Evolutionary conservation across 2,888 invertebrate genomes (phyloP).

Genomic region (Pachycephus smyrnensis): DNA sequence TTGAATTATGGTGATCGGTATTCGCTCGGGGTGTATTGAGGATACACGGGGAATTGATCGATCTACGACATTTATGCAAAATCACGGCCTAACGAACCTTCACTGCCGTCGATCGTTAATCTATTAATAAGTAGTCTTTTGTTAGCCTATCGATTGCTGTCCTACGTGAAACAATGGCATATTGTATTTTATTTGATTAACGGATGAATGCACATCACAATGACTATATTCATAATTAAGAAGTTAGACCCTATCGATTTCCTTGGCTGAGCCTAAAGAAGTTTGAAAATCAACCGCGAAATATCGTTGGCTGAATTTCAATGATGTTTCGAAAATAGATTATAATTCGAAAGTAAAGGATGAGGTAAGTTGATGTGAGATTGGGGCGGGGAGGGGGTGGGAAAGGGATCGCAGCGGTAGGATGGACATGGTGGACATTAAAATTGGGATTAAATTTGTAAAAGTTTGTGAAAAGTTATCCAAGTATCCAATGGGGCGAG

Average conservation of each 20-base stretch:
- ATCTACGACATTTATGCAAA: background rate
- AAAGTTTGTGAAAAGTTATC: slow-evolving; percentile 1
- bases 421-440: background rate
- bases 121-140: background rate
- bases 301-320: background rate
- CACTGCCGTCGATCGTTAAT: background rate
- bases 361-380: too few species aligned
- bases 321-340: too few species aligned
- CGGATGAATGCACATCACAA: background rate
- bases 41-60: background rate
- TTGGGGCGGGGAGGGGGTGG: too few species aligned
- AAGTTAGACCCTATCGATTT: background rate
- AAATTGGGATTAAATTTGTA: background rate
- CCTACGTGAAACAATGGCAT: background rate
- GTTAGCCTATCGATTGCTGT: background rate
- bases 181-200: slow-evolving; percentile 1
- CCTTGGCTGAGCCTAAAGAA: background rate
- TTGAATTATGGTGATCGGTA: background rate
- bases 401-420: background rate
- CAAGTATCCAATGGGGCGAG: slow-evolving; percentile 34
- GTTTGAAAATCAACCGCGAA: background rate
- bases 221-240: too few species aligned
- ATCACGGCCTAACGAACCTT: background rate
- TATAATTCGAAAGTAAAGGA: too few species aligned
- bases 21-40: background rate